Percentiles rank a stretch among this genome's conserved stretches.
Conservation (phyloP, 2,797 vertebrate genomes). For the Picus viridis region DNA sequence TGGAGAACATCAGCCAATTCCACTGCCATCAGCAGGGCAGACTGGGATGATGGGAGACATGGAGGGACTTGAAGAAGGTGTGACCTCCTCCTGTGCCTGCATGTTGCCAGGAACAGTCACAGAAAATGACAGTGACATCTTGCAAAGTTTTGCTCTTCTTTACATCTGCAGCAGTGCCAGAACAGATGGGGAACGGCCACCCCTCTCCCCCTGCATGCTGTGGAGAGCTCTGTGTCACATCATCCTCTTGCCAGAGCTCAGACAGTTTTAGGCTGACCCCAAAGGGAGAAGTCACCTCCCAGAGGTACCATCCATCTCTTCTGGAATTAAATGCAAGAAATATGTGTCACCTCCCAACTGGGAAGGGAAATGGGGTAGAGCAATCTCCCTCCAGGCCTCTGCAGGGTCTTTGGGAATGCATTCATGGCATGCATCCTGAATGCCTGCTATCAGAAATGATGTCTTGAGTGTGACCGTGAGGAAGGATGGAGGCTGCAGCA, state of each 20-base stretch:
- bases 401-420: rapidly evolving
- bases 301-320: not conserved
- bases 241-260: not conserved
- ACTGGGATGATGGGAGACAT: not conserved
- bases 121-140: not conserved
- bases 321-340: not conserved
- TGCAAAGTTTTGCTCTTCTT: rapidly evolving
- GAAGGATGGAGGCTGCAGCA: not conserved
- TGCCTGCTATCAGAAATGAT: not conserved
- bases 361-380: not conserved
- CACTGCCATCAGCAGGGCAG: rapidly evolving
- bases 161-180: not conserved
- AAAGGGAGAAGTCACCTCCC: not conserved
- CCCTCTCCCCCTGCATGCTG: rapidly evolving
- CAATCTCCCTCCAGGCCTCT: not conserved
- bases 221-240: not conserved
- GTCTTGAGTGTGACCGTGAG: not conserved
- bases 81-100: not conserved
- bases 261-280: not conserved
- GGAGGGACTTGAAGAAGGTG: not conserved
- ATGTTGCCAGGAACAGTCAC: not conserved
- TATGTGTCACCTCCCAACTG: not conserved
- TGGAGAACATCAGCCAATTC: not conserved
- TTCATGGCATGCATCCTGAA: not conserved
- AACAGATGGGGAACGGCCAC: not conserved